These are phyloP conservation scores for Zaprionus lineosus DNA, from an alignment of 2,888 invertebrate species.

Conservation along the genomic window DNA sequence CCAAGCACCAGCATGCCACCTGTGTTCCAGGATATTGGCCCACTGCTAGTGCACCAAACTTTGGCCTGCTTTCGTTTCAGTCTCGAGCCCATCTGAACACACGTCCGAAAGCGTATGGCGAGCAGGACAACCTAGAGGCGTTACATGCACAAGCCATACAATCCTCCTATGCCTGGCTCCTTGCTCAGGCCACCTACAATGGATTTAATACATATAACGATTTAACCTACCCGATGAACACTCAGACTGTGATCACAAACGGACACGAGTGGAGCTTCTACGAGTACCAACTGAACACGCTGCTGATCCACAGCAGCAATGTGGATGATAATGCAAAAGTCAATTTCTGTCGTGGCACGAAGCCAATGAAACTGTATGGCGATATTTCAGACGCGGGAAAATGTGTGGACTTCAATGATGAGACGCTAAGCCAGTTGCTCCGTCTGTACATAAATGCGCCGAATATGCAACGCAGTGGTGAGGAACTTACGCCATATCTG, in stretches of 20 bases:
- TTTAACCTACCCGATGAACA: constrained; percentile 93
- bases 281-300: constrained; percentile 96
- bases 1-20: constrained; percentile 86
- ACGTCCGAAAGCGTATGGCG: constrained; percentile 83
- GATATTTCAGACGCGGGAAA: constrained; percentile 86
- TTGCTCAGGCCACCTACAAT: constrained; percentile 90
- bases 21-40: constrained; percentile 94
- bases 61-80: constrained; percentile 90
- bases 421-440: constrained; percentile 88
- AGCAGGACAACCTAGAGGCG: constrained; percentile 85
- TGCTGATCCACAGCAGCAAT: constrained; percentile 86
- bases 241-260: constrained; percentile 94
- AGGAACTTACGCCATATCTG: constrained; percentile 90
- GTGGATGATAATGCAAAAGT: constrained; percentile 87
- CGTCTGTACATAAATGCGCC: constrained; percentile 90
- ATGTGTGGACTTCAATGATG: constrained; percentile 91
- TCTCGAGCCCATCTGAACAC: constrained; percentile 85
- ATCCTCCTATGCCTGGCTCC: constrained; percentile 91
- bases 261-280: constrained; percentile 94
- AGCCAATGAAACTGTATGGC: constrained; percentile 89
- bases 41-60: constrained; percentile 88
- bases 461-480: constrained; percentile 84
- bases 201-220: constrained; percentile 96
- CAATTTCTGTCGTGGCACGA: constrained; percentile 92
- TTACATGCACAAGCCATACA: constrained; percentile 89